Percentiles rank a stretch among this genome's conserved stretches.
These are phyloP conservation scores for Pachliopta kotzebuea DNA, from an alignment of 2,888 invertebrate genomes.

Conservation along the genomic window DNA sequence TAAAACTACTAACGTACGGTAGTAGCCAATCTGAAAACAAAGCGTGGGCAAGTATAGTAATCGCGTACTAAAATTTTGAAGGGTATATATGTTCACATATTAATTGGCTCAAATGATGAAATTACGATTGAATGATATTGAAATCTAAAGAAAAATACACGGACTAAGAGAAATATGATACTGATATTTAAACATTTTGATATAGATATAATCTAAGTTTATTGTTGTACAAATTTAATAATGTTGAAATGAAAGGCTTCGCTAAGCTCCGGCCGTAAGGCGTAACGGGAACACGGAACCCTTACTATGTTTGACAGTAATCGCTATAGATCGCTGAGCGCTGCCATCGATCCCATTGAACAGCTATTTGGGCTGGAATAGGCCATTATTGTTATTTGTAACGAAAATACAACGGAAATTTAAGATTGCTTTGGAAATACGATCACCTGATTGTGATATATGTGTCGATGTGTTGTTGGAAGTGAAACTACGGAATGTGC, in stretches of 20 bases:
- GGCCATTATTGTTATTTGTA: slow-evolving; percentile 26
- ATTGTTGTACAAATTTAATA: slow-evolving; percentile 26
- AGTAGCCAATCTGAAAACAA: no score
- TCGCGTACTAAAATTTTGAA: no score
- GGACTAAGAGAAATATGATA: no score
- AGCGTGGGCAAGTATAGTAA: no score
- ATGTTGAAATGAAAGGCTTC: slow-evolving; percentile 24
- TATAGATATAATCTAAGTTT: neutral
- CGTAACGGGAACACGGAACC: slow-evolving; percentile 57
- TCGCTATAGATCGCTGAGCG: slow-evolving; percentile 58
- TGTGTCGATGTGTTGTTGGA: neutral
- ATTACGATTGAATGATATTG: no score
- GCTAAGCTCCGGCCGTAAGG: slow-evolving; percentile 38
- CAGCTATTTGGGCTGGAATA: slow-evolving; percentile 23
- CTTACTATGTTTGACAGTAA: slow-evolving; percentile 73
- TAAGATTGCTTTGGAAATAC: slow-evolving; percentile 14
- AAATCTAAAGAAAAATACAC: no score
- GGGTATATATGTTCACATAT: no score
- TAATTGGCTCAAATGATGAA: no score
- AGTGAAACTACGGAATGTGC: no score
- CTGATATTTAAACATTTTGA: no score
- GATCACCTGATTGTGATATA: slow-evolving; percentile 16
- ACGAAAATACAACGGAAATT: slow-evolving; percentile 11
- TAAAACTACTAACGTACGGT: no score
- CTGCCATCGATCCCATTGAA: slow-evolving; percentile 34